phyloP scores from a whole-genome alignment of 2,113 vertebrate genomes.

The Acrocephalus arundinaceus region DNA sequence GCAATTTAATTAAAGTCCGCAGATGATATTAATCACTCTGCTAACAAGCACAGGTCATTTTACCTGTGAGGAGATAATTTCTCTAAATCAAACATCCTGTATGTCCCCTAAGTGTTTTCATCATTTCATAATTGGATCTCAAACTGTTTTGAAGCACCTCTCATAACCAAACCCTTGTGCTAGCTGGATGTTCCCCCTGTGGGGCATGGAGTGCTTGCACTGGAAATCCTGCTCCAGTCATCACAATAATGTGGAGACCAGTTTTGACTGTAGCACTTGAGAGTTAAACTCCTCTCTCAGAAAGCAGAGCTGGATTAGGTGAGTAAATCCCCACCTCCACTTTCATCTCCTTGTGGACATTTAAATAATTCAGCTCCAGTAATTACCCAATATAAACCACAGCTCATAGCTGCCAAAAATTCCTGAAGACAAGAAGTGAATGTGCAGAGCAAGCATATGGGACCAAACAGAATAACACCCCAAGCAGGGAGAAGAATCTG shows the following conservation, averaged over 20 bases:
- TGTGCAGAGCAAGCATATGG: conserved; percentile 2
- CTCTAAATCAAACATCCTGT: neutral
- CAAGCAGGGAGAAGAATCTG: neutral
- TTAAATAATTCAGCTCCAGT: conserved; percentile 15
- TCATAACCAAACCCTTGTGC: neutral
- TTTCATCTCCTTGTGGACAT: conserved; percentile 25
- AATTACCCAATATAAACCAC: conserved; percentile 21
- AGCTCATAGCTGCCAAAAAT: conserved; percentile 26
- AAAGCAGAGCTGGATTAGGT: neutral
- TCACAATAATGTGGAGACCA: neutral
- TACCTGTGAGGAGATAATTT: neutral
- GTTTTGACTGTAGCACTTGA: neutral
- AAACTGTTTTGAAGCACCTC: conserved; percentile 11
- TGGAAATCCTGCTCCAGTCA: neutral
- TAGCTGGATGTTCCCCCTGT: neutral
- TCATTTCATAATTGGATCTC: neutral
- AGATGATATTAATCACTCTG: neutral
- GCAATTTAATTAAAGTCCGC: neutral
- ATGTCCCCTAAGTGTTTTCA: neutral
- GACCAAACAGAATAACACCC: neutral
- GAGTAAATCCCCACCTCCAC: neutral
- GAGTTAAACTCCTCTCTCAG: neutral
- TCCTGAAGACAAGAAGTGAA: conserved; percentile 24
- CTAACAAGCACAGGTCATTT: neutral
- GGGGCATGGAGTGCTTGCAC: neutral